A percentile compares a stretch with the other conserved stretches of the same genome.
phyloP scores from a whole-genome alignment of 2,113 vertebrate species.

The Illadopsis cleaveri region DNA sequence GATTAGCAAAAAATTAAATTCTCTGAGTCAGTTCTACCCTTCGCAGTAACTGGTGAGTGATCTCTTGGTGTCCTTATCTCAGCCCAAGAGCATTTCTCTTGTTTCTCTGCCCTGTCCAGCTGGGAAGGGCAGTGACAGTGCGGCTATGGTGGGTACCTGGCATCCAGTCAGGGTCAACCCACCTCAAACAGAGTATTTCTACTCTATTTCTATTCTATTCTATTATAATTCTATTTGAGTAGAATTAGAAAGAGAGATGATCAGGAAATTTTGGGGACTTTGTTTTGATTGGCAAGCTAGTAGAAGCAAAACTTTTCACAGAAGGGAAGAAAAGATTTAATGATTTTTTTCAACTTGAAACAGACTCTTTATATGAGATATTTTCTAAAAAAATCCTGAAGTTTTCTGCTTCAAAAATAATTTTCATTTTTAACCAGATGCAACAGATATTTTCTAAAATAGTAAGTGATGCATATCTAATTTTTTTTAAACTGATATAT shows the following conservation, averaged over 20 bases:
- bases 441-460: background rate
- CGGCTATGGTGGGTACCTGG: background rate
- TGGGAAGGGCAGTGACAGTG: background rate
- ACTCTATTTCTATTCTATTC: no score
- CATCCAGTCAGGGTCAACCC: background rate
- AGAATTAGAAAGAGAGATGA: background rate
- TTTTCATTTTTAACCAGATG: background rate
- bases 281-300: background rate
- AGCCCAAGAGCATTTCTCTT: background rate
- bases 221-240: no score
- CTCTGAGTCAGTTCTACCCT: background rate
- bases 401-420: background rate
- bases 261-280: background rate
- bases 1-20: background rate
- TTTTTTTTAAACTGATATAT: background rate
- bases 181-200: background rate
- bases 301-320: background rate
- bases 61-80: background rate
- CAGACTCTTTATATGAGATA: background rate
- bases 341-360: background rate
- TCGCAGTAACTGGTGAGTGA: background rate
- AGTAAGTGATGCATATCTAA: background rate
- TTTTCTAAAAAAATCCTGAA: background rate
- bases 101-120: background rate
- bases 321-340: background rate